phyloP scores from a whole-genome alignment of 2,113 vertebrate genomes.

The Lagenorhynchus albirostris region DNA sequence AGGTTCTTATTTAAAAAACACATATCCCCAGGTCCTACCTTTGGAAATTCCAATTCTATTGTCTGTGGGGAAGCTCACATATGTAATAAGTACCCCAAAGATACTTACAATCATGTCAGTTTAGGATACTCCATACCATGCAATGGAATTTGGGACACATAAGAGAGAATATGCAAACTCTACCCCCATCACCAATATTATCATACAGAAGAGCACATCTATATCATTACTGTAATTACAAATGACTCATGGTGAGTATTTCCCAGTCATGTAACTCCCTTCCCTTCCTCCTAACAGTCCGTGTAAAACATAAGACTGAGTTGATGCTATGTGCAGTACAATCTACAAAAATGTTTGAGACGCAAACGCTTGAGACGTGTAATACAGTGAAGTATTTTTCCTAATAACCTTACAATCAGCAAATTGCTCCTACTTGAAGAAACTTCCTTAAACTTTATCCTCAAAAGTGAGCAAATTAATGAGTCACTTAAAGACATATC shows the following conservation, averaged over 20 bases:
- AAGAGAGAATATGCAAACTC: not conserved
- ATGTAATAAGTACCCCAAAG: not conserved
- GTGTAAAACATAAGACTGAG: not conserved
- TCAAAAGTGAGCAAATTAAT: slow-evolving; percentile 56
- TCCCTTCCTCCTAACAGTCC: not conserved
- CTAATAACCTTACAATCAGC: slow-evolving; percentile 11
- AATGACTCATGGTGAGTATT: not conserved
- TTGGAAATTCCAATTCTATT: not conserved
- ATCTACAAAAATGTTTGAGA: not conserved
- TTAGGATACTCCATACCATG: not conserved
- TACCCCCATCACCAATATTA: not conserved
- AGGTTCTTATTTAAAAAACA: not conserved
- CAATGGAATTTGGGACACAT: not conserved
- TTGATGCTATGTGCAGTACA: not conserved
- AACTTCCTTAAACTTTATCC: slow-evolving; percentile 37
- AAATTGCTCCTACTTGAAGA: slow-evolving; percentile 45
- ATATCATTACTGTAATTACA: not conserved
- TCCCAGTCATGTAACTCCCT: not conserved
- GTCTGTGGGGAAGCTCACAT: not conserved
- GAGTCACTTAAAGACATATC: slow-evolving; percentile 64
- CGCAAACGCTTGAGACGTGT: not conserved
- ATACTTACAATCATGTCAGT: not conserved
- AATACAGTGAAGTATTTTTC: slow-evolving; percentile 13
- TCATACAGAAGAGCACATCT: not conserved
- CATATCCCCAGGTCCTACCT: not conserved